Evolutionary conservation across 1,140 invertebrate species (phyloP).

Genomic region (Bradynema listronoti): DNA sequence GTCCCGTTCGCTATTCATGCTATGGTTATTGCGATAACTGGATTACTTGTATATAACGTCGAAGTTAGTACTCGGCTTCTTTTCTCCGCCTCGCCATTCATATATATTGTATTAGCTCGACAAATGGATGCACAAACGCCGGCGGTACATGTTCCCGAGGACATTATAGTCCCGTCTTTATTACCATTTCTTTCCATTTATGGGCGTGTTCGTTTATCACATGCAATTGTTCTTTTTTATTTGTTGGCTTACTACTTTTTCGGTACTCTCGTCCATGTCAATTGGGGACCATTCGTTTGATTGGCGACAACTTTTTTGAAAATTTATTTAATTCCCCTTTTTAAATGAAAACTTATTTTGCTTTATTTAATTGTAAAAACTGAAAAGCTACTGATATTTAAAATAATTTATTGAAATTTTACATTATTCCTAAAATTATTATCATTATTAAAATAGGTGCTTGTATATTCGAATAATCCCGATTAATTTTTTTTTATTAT

Average conservation of each 20-base stretch:
- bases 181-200: slow-evolving; percentile 42
- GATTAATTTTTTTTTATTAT: too few species aligned
- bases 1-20: slow-evolving; percentile 41
- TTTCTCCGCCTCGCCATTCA: slow-evolving; percentile 40
- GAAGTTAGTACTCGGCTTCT: slow-evolving; percentile 36
- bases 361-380: slow-evolving; percentile 3
- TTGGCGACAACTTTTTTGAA: neutral
- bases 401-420: neutral
- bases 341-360: neutral
- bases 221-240: slow-evolving; percentile 33
- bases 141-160: slow-evolving; percentile 27
- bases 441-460: neutral
- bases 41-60: slow-evolving; percentile 40
- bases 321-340: neutral
- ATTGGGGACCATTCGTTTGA: slow-evolving; percentile 46
- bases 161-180: slow-evolving; percentile 34
- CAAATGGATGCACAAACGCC: slow-evolving; percentile 39
- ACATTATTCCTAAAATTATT: neutral
- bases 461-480: neutral
- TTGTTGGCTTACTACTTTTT: slow-evolving; percentile 41
- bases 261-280: slow-evolving; percentile 42
- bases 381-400: neutral
- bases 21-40: slow-evolving; percentile 28
- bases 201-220: slow-evolving; percentile 24
- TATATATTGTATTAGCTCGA: slow-evolving; percentile 43